These are phyloP conservation scores for Sigmodon hispidus DNA, from an alignment of 2,113 vertebrate species.

Conservation along the genomic window DNA sequence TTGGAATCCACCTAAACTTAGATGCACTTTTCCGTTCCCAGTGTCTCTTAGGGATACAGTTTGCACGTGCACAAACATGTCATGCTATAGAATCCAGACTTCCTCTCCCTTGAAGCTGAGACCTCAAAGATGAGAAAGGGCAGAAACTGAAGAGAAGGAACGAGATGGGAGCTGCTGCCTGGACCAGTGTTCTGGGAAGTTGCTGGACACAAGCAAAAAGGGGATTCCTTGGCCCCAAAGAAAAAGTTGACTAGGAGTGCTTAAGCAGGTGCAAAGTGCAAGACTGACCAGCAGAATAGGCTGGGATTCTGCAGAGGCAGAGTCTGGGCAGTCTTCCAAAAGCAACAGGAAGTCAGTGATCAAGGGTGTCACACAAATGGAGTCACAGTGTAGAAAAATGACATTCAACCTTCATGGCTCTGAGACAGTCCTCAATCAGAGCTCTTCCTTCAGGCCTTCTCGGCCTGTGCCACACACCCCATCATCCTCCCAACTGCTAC, in stretches of 20 bases:
- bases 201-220: background rate
- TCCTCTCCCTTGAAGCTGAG: background rate
- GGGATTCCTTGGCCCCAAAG: background rate
- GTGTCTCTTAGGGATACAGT: background rate
- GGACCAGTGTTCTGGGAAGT: background rate
- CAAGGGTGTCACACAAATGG: background rate
- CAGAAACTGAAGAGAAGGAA: background rate
- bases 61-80: background rate
- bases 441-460: background rate
- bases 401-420: background rate
- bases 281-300: background rate
- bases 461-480: background rate
- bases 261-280: background rate
- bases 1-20: slow-evolving; percentile 61
- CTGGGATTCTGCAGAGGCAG: background rate
- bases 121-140: background rate
- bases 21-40: slow-evolving; percentile 11
- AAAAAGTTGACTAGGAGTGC: background rate
- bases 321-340: background rate
- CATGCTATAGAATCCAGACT: background rate
- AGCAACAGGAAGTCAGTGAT: background rate
- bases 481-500: background rate
- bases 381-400: background rate
- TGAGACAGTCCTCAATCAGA: background rate
- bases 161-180: background rate